Evolutionary conservation across 2,888 invertebrate genomes (phyloP), one percentile per base, ranked within the genome.

Genomic region (Rhagonycha lutea): DNA sequence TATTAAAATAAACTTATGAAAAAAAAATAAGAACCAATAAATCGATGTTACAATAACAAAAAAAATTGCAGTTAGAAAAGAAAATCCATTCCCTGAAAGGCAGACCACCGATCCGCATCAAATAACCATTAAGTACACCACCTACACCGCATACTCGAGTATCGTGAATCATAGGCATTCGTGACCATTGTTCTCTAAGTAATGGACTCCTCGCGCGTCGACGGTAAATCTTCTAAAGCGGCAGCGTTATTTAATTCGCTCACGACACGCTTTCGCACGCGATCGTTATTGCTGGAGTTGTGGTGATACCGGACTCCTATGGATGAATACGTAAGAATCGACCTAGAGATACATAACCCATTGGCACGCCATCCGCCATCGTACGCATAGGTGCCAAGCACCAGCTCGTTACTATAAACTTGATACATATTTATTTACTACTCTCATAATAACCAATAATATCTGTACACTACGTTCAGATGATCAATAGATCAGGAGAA

Each of bases 171-270:
- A 84, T 85, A 81, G 80, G 76, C 80, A 80, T 85, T 85, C 85
- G 85, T 85, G 85, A 84, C 84, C 84, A 84, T 84, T 84, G 84
- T 85, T 85, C 83, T 81, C 79, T 82, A 82, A 84, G 83, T 85
- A 85, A 85, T 85, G 84, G 84, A 84, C 84, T 83, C 80, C 83
- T 84, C 81, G 82, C 83, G 84, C 83, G 82, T 80, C 80, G 81
- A 81, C 83, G 81, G 83, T 85, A 85, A 85, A 85, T 84, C 84
- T 84, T 84, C 82, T 81, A 82, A 83, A 81, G 80, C 73, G 77
- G 77, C 75, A 82, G 82, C 80, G 82, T 82, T 83, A 84, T 84
- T 85, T 84, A 84, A 85, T 84, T 84, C 83, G 82, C 83, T 84
- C 85, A 84, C 85, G 85, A 85, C 82, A 84, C 80, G 80, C 79